phyloP scores from a whole-genome alignment of 1,140 invertebrate genomes.

The Ridgeia piscesae region DNA sequence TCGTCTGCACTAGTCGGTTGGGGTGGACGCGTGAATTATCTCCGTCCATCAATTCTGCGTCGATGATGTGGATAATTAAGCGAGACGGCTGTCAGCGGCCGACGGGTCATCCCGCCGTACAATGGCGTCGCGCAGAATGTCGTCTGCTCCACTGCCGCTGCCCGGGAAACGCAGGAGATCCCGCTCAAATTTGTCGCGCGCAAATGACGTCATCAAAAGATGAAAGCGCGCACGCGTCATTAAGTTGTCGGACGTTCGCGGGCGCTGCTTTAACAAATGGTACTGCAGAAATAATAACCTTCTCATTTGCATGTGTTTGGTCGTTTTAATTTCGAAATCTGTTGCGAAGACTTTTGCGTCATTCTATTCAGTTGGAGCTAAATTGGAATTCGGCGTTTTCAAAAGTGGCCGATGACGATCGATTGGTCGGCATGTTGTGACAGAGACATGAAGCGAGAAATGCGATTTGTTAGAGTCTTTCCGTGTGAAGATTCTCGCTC shows the following conservation, averaged over 20 bases:
- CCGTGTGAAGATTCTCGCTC: neutral
- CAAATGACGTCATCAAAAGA: constrained; percentile 5
- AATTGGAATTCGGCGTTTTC: neutral
- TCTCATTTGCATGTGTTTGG: neutral
- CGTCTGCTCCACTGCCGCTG: neutral
- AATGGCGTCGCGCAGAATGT: neutral
- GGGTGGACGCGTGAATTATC: neutral
- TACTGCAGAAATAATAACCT: constrained; percentile 6
- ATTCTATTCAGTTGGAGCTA: neutral
- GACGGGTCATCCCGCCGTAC: neutral
- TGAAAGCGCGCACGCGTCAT: neutral
- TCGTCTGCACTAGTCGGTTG: neutral
- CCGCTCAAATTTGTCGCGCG: neutral
- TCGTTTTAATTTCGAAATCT: neutral
- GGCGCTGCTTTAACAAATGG: neutral
- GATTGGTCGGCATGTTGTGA: neutral
- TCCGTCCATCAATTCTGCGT: neutral
- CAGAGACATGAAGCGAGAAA: neutral
- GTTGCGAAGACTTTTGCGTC: neutral
- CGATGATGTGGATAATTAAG: constrained; percentile 1
- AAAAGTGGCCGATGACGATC: neutral
- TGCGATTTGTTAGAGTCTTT: neutral
- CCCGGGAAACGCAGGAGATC: neutral
- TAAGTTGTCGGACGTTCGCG: neutral
- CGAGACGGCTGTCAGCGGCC: neutral